A percentile compares a stretch with the other conserved stretches of the same genome.
Evolutionary conservation across 2,888 invertebrate genomes (phyloP).

Genomic region (Thereva nobilitata): DNA sequence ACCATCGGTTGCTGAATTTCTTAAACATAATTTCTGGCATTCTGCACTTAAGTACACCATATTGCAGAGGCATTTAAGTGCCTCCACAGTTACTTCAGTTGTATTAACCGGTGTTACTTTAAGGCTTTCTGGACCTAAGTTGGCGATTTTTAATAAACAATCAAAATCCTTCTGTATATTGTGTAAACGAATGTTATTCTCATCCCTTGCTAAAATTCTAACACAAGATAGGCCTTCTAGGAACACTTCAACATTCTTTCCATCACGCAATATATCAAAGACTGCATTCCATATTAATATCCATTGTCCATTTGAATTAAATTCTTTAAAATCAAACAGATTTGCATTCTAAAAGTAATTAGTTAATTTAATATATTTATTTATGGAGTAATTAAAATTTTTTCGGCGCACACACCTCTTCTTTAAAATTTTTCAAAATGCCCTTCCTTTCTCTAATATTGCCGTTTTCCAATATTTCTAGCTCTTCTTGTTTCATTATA

Average conservation of each 20-base stretch:
- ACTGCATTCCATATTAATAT: slow-evolving; percentile 53
- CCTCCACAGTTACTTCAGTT: slow-evolving; percentile 71
- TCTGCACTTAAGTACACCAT: slow-evolving; percentile 76
- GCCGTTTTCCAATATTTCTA: too few relatives aligned
- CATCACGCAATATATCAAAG: slow-evolving; percentile 52
- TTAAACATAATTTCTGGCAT: slow-evolving; percentile 65
- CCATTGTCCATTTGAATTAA: slow-evolving; percentile 55
- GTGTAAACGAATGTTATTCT: slow-evolving; percentile 67
- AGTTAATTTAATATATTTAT: neutral
- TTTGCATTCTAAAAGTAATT: slow-evolving; percentile 50
- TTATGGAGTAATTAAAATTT: neutral
- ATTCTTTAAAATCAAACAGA: slow-evolving; percentile 53
- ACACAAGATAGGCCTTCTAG: slow-evolving; percentile 53
- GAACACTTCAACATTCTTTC: slow-evolving; percentile 46
- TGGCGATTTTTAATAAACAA: slow-evolving; percentile 69
- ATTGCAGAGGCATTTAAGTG: slow-evolving; percentile 87
- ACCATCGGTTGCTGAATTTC: slow-evolving; percentile 70
- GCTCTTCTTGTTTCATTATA: too few relatives aligned
- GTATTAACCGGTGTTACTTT: slow-evolving; percentile 46
- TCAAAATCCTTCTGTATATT: slow-evolving; percentile 71
- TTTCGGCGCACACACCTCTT: slow-evolving; percentile 47
- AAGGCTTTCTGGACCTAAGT: slow-evolving; percentile 60
- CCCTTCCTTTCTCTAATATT: too few relatives aligned
- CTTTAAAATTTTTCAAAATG: slow-evolving; percentile 46
- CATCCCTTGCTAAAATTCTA: slow-evolving; percentile 72